Percentiles rank a stretch among this genome's conserved stretches.
phyloP scores from a whole-genome alignment of 2,888 invertebrate genomes.

The Thecocarcelia acutangulata region DNA sequence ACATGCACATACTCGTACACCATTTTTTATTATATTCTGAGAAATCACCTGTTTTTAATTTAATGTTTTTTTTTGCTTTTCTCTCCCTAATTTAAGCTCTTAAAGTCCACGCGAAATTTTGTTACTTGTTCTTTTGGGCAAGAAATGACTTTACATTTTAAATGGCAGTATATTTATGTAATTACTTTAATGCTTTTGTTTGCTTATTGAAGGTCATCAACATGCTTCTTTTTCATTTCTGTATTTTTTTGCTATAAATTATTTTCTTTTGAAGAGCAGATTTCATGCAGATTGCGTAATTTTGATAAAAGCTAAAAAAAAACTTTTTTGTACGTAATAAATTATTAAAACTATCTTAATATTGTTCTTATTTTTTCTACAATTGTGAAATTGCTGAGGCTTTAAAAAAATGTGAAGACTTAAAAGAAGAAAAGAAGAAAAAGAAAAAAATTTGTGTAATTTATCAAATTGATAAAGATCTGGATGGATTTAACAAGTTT shows the following conservation, averaged over 20 bases:
- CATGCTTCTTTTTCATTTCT: neutral
- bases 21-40: slow-evolving; percentile 27
- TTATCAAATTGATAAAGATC: slow-evolving; percentile 40
- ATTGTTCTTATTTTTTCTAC: neutral
- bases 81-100: neutral
- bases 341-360: slow-evolving; percentile 7
- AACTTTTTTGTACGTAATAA: neutral
- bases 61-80: slow-evolving; percentile 9
- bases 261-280: slow-evolving; percentile 43
- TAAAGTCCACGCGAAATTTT: slow-evolving; percentile 13
- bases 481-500: slow-evolving; percentile 36
- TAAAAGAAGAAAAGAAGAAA: neutral
- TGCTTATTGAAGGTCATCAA: slow-evolving; percentile 44
- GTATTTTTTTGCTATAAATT: neutral
- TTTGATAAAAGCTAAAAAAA: slow-evolving; percentile 16
- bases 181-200: neutral
- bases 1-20: neutral
- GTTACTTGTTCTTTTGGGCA: neutral
- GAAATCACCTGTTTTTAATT: slow-evolving; percentile 45
- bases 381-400: neutral
- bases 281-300: slow-evolving; percentile 50
- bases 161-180: slow-evolving; percentile 9
- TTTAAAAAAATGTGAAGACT: slow-evolving; percentile 6
- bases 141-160: slow-evolving; percentile 13
- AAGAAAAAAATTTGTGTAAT: slow-evolving; percentile 23